Conservation (phyloP, 2,888 invertebrate species). For the Bembecia ichneumoniformis region DNA sequence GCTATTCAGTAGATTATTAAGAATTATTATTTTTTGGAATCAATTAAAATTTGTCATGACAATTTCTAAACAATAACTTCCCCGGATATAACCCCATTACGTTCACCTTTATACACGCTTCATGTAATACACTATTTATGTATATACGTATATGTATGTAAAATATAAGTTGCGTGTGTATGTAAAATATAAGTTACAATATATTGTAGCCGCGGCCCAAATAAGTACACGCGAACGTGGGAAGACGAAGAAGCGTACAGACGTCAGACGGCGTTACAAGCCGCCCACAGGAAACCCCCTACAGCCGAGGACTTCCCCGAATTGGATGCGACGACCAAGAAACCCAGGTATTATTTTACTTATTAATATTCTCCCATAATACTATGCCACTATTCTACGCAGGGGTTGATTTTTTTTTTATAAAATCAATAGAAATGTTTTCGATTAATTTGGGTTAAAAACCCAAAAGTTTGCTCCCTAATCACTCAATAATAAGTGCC, state of each 20-base stretch:
- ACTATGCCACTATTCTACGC: too few species aligned
- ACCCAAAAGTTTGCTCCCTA: too few species aligned
- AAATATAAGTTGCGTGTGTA: too few species aligned
- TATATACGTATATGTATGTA: neutral
- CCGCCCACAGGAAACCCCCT: constrained; percentile 38
- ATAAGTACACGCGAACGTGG: constrained; percentile 93
- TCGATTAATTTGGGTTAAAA: too few species aligned
- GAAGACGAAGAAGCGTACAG: constrained; percentile 92
- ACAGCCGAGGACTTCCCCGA: constrained; percentile 71
- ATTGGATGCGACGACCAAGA: neutral
- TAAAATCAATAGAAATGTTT: too few species aligned
- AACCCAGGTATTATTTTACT: neutral
- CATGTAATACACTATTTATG: neutral
- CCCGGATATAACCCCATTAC: neutral
- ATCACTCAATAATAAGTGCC: too few species aligned
- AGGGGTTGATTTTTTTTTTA: too few species aligned
- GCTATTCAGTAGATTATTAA: too few species aligned
- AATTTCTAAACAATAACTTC: too few species aligned
- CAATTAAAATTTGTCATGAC: too few species aligned
- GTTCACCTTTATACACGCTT: neutral
- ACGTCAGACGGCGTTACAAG: constrained; percentile 57
- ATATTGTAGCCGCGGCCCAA: constrained; percentile 83
- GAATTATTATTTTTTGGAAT: too few species aligned
- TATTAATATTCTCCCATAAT: too few species aligned
- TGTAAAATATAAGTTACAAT: neutral